Evolutionary conservation across 2,113 vertebrate species (phyloP), one percentile per base, ranked within the genome.

Genomic region (Aldabrachelys gigantea): DNA sequence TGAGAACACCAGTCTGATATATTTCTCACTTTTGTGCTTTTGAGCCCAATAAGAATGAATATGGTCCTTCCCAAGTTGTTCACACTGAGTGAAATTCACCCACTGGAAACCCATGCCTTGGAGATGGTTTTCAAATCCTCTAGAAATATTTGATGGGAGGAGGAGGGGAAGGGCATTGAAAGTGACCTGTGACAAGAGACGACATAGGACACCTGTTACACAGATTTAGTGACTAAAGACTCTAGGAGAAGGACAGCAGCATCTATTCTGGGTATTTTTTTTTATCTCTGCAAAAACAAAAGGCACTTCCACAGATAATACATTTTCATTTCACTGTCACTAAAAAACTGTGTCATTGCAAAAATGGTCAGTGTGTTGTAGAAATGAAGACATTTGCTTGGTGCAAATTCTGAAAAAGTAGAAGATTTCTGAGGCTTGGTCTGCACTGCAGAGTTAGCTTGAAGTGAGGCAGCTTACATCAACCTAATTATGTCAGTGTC

Each of bases 181-280:
- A 85, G 54, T 85, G 54, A 21, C 59, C 91, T 94, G 87, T 90
- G 88, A 59, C 84, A 92, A 94, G 84, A 90, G 56, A 89, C 82
- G 62, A 93, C 89, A 84, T 89, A 76, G 88, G 52, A 85, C 47
- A 62, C 31, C 95, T n/a, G 92, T 97, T 97, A 95, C 76, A 97
- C 86, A 96, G 92, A 95, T 96, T 96, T 96, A 91, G 88, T 94
- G 76, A 92, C 69, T 92, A 94, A 80, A 80, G 95, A 91, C 76
- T 97, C 96, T 81, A 96, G 59, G 53, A 91, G 96, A 97, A 97
- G 92, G 92, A 91, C 97, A 96, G 41, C 9, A 81, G 24, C 84
- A 94, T 96, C 97, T 97, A 89, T 96, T 94, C 29, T 91, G 57
- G 49, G 89, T 90, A 91, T 75, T 91, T 84, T 75, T 91, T 84